phyloP scores from a whole-genome alignment of 2,113 vertebrate species.

The Typhlomys cinereus region DNA sequence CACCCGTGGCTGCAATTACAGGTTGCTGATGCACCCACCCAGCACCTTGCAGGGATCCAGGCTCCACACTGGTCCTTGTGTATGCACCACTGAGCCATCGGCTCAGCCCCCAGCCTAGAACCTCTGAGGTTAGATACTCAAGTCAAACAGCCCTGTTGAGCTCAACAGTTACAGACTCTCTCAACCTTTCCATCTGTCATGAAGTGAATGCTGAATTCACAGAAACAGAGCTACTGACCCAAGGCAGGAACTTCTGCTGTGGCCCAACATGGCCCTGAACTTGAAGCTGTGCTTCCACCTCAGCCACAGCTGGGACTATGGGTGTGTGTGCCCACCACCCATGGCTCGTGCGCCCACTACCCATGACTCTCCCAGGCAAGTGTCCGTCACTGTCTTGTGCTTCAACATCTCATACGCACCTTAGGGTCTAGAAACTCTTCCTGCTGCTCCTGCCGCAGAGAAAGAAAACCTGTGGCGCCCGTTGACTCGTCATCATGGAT shows the following conservation, averaged over 20 bases:
- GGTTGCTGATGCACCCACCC: no score
- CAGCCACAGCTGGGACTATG: not conserved
- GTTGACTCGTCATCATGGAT: conserved; percentile 82
- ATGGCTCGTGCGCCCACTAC: not conserved
- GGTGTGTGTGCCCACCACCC: not conserved
- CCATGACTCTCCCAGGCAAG: not conserved
- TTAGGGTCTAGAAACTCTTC: conserved; percentile 76
- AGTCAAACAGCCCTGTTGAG: no score
- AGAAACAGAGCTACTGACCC: no score
- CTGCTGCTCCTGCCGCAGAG: conserved; percentile 84
- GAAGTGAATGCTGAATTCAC: no score
- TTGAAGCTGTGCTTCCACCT: not conserved
- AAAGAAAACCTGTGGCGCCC: conserved; percentile 84
- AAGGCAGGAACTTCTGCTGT: not conserved
- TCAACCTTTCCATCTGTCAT: no score
- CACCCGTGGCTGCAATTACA: no score
- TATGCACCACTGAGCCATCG: no score
- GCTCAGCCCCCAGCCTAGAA: no score
- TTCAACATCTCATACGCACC: conserved; percentile 78
- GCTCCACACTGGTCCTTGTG: no score
- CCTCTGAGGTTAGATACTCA: no score
- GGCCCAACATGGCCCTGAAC: not conserved
- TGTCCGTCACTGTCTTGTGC: not conserved
- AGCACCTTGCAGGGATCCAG: no score
- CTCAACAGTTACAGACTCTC: no score